These are phyloP conservation scores for Chelonia mydas DNA, from an alignment of 2,797 vertebrate genomes.

Conservation along the genomic window DNA sequence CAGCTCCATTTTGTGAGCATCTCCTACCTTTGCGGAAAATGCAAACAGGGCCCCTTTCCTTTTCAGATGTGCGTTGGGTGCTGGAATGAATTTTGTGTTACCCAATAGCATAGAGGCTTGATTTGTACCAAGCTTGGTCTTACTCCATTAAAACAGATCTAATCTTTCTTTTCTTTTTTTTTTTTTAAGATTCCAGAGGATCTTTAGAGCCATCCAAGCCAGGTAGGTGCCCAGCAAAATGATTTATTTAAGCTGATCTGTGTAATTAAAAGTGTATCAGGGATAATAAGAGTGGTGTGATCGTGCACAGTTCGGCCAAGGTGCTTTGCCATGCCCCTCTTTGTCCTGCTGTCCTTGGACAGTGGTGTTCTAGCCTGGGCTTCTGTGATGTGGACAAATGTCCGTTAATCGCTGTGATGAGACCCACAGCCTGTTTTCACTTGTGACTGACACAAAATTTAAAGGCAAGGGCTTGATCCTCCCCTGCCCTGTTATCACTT, in stretches of 20 bases:
- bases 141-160: background rate
- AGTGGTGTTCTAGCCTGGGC: no score
- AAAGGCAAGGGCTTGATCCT: background rate
- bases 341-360: no score
- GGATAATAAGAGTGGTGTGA: background rate
- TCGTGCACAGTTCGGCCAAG: background rate
- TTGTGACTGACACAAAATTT: background rate
- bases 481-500: background rate
- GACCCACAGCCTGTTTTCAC: background rate
- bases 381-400: no score
- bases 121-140: accelerated
- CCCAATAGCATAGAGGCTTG: accelerated
- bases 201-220: conserved; percentile 74
- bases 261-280: background rate
- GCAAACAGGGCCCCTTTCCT: accelerated
- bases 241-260: background rate
- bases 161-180: background rate
- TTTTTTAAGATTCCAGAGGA: conserved; percentile 74
- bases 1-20: background rate
- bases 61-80: accelerated
- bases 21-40: background rate
- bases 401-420: no score
- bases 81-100: background rate
- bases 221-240: background rate
- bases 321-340: background rate